Evolutionary conservation across 2,888 invertebrate species (phyloP).

Genomic region (Aradus depressus): DNA sequence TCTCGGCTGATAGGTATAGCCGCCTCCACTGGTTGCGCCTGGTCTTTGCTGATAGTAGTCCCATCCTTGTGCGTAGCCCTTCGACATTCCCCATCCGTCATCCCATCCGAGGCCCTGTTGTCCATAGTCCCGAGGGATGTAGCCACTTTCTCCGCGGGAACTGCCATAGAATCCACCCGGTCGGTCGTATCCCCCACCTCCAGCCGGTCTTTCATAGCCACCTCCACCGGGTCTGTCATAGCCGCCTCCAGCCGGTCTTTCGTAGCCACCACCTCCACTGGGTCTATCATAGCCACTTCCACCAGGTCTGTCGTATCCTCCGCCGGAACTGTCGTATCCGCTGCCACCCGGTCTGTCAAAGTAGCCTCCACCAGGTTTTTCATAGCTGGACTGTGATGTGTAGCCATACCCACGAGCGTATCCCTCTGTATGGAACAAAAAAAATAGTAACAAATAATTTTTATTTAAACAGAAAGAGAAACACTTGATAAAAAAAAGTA

Average conservation of each 20-base stretch:
- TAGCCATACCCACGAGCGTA: no score
- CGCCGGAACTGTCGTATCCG: slow-evolving; percentile 10
- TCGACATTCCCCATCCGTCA: not conserved
- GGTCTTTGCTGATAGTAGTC: slow-evolving; percentile 19
- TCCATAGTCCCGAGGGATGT: slow-evolving; percentile 9
- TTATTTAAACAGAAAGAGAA: no score
- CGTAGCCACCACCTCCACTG: slow-evolving; percentile 1
- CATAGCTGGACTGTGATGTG: no score
- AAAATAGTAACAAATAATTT: no score
- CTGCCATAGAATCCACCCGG: slow-evolving; percentile 7
- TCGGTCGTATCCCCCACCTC: slow-evolving; percentile 5
- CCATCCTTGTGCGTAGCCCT: slow-evolving; percentile 13
- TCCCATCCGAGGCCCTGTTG: not conserved
- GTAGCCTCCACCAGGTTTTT: slow-evolving; percentile 12
- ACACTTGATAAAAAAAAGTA: no score
- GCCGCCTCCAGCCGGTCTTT: not conserved
- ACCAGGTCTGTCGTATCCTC: slow-evolving; percentile 5
- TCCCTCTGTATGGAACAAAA: no score
- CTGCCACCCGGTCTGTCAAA: not conserved
- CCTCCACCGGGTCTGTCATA: not conserved
- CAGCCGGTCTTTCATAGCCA: not conserved
- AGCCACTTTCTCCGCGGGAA: slow-evolving; percentile 12
- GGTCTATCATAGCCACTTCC: slow-evolving; percentile 5
- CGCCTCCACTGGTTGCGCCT: slow-evolving; percentile 1
- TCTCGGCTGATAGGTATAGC: slow-evolving; percentile 3